Percentiles rank a stretch among this genome's conserved stretches.
Evolutionary conservation across 37 sponge, comb jelly and placozoan genomes (phyloP).

Genomic region (Agelas oroides): DNA sequence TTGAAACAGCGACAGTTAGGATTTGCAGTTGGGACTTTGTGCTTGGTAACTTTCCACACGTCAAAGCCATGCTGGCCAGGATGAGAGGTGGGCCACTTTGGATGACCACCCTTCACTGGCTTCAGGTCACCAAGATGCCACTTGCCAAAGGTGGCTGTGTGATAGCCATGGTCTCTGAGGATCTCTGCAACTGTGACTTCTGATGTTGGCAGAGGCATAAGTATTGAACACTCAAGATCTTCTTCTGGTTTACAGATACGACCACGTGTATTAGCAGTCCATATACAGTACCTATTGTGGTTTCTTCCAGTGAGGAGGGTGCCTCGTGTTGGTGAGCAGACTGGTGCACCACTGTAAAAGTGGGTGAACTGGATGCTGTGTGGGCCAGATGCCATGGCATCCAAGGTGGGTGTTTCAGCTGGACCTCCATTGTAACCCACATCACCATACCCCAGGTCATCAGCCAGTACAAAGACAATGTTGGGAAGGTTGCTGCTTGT

Average conservation of each 20-base stretch:
- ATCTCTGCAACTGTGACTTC: too few species aligned
- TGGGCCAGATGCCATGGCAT: slow-evolving; percentile 52
- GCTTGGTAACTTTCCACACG: slow-evolving; percentile 61
- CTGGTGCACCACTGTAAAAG: slow-evolving; percentile 69
- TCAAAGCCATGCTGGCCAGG: slow-evolving; percentile 73
- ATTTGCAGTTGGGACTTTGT: slow-evolving; percentile 61
- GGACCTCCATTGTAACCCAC: slow-evolving; percentile 64
- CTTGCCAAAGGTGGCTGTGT: too few species aligned
- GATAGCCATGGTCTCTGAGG: too few species aligned
- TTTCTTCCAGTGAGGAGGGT: slow-evolving; percentile 76
- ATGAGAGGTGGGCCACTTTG: slow-evolving; percentile 18
- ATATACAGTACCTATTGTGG: slow-evolving; percentile 77
- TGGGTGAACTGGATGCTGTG: slow-evolving; percentile 44
- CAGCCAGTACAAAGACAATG: slow-evolving; percentile 65
- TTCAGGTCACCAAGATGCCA: too few species aligned
- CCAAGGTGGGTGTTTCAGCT: slow-evolving; percentile 56
- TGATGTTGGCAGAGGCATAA: slow-evolving; percentile 30
- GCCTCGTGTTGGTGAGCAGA: slow-evolving; percentile 75
- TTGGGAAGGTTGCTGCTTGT: slow-evolving; percentile 5
- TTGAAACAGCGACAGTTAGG: slow-evolving; percentile 80
- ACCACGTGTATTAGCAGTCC: slow-evolving; percentile 65
- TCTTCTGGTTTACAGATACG: not conserved
- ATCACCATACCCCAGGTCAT: slow-evolving; percentile 81
- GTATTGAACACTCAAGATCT: slow-evolving; percentile 28
- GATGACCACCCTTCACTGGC: too few species aligned